Base-by-base conservation (phyloP, 2,113 vertebrate species). In the Hippopotamus amphibius region DNA sequence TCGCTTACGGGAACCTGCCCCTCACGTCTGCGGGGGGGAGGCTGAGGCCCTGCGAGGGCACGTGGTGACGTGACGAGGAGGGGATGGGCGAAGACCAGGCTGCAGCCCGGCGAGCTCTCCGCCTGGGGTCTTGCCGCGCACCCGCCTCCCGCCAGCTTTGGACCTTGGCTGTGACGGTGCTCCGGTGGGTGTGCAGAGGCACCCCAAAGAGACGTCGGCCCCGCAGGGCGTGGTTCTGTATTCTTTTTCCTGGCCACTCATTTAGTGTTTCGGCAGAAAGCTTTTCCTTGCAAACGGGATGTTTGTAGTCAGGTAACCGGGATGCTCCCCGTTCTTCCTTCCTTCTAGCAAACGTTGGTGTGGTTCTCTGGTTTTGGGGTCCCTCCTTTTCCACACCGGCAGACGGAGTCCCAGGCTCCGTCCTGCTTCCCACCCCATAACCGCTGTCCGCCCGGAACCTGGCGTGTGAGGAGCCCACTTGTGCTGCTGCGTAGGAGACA, bases 401-500 rank as follows among this genome's bases (percentile, higher is more conserved):
- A 41, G 91, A 28, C 68, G 1, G 24, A 77, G 68, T 28, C 16
- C 37, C 21, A 46, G 79, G 71, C 83, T 80, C 22, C 2, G 91
- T 33, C 66, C 53, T 7, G 0, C 13, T 0, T 28, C 55, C 87
- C 1, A 10, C 50, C 80, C 15, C 2, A 17, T 30, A 71, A 19
- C 83, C 46, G 2, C 37, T 4, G 59, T 86, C 88, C 1, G 0
- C 7, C 6, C 0, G 11, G 95, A 53, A n/a, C 41, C 48, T 26
- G 57, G 66, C 11, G 17, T 53, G 63, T 14, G 77, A 83, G 89
- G 82, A 80, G 81, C 80, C 92, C 26, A 0, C 7, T 19, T 2
- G 30, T 53, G 68, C 95, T 83, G 63, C 92, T 65, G 50, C 1
- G 59, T 96, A 97, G 98, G 97, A 98, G 98, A 96, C 98, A 98